Percentiles rank a stretch among this genome's conserved stretches.
Evolutionary conservation across 1,140 invertebrate species (phyloP).

Genomic region (Hyles euphorbiae): DNA sequence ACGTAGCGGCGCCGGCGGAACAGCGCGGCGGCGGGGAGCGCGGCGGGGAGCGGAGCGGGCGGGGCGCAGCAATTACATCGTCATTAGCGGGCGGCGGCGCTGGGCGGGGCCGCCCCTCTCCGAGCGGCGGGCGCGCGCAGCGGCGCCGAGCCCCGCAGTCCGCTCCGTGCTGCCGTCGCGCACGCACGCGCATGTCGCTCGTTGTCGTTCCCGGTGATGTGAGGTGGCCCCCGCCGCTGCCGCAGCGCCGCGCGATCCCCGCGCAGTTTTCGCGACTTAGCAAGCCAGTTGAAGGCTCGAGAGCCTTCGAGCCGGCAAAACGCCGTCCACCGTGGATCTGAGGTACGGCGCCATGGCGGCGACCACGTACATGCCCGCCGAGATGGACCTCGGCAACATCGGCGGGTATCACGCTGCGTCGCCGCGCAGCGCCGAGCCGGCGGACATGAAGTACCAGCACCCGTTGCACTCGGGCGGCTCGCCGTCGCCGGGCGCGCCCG

Average conservation of each 20-base stretch:
- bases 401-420: slow-evolving; percentile 86
- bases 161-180: slow-evolving; percentile 65
- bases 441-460: slow-evolving; percentile 96
- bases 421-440: slow-evolving; percentile 86
- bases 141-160: slow-evolving; percentile 54
- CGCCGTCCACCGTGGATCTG: slow-evolving; percentile 78
- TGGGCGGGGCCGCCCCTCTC: slow-evolving; percentile 52
- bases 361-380: slow-evolving; percentile 89
- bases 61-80: slow-evolving; percentile 48
- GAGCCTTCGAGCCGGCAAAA: slow-evolving; percentile 79
- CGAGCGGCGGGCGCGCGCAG: slow-evolving; percentile 45
- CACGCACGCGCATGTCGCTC: slow-evolving; percentile 75
- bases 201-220: slow-evolving; percentile 60
- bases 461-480: slow-evolving; percentile 84
- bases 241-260: slow-evolving; percentile 74
- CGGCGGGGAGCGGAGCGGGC: slow-evolving; percentile 24
- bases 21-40: slow-evolving; percentile 23
- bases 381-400: slow-evolving; percentile 86
- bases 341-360: slow-evolving; percentile 84
- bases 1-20: slow-evolving; percentile 9
- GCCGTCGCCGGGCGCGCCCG: slow-evolving; percentile 82
- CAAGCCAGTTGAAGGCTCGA: slow-evolving; percentile 71
- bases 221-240: slow-evolving; percentile 72
- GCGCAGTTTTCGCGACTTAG: slow-evolving; percentile 59
- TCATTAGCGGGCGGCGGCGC: slow-evolving; percentile 47